Evolutionary conservation across 2,113 vertebrate genomes (phyloP).

Genomic region (Podocnemis expansa): DNA sequence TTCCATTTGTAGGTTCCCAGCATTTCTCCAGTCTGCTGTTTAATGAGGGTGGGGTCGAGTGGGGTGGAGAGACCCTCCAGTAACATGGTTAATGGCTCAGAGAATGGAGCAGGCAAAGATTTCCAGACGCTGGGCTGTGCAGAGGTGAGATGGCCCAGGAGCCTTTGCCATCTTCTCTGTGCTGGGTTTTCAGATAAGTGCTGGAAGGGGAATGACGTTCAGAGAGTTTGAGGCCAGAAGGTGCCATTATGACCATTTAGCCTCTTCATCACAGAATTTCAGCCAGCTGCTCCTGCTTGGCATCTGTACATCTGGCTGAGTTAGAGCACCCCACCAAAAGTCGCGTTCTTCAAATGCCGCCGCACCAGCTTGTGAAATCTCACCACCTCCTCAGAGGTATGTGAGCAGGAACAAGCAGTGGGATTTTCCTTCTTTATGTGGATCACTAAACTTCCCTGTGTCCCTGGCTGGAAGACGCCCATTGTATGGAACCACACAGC

Average conservation of each 20-base stretch:
- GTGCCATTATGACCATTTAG: neutral
- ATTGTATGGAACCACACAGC: neutral
- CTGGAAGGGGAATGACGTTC: neutral
- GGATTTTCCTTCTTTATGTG: neutral
- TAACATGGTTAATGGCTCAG: neutral
- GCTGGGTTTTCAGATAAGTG: neutral
- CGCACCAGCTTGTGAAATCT: neutral
- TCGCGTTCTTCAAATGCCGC: neutral
- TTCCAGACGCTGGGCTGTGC: neutral
- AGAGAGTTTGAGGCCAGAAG: neutral
- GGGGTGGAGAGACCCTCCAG: neutral
- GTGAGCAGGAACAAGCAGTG: neutral
- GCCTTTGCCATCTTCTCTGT: no score
- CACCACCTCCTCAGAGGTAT: neutral
- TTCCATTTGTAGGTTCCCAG: neutral
- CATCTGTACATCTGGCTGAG: neutral
- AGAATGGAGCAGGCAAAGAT: neutral
- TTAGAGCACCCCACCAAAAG: neutral
- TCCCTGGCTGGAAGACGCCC: neutral
- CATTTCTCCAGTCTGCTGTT: neutral
- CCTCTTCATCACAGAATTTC: neutral
- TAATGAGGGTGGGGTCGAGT: neutral
- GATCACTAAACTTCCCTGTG: neutral
- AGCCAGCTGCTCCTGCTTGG: neutral
- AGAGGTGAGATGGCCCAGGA: neutral